phyloP scores from a whole-genome alignment of 1,140 invertebrate genomes.

The Macrosteles quadrilineatus region DNA sequence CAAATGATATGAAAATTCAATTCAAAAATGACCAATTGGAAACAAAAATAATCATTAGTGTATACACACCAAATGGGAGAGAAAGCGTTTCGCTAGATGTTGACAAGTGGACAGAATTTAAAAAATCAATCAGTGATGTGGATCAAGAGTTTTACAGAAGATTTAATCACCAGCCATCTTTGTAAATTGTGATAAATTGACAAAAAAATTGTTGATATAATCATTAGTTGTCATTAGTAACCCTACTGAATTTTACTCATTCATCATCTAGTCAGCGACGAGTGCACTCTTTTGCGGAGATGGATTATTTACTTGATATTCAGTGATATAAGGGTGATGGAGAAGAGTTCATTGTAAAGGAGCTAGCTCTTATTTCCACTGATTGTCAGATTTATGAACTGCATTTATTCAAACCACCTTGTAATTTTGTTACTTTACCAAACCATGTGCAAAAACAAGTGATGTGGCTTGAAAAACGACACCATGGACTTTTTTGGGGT shows the following conservation, averaged over 20 bases:
- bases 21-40: too few species aligned
- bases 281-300: too few species aligned
- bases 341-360: slow-evolving; percentile 16
- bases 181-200: neutral
- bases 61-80: too few species aligned
- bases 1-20: too few species aligned
- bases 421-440: neutral
- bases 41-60: too few species aligned
- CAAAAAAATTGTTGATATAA: too few species aligned
- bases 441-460: neutral
- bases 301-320: neutral
- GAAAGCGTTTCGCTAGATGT: too few species aligned
- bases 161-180: neutral
- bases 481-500: neutral
- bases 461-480: neutral
- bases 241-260: too few species aligned
- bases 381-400: slow-evolving; percentile 8
- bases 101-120: too few species aligned
- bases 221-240: too few species aligned
- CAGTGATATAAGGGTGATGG: neutral
- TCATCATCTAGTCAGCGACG: too few species aligned
- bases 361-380: neutral
- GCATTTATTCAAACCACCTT: neutral
- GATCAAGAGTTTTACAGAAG: neutral
- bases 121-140: too few species aligned